Evolutionary conservation across 2,888 invertebrate genomes (phyloP).

Genomic region (Callosobruchus maculatus): DNA sequence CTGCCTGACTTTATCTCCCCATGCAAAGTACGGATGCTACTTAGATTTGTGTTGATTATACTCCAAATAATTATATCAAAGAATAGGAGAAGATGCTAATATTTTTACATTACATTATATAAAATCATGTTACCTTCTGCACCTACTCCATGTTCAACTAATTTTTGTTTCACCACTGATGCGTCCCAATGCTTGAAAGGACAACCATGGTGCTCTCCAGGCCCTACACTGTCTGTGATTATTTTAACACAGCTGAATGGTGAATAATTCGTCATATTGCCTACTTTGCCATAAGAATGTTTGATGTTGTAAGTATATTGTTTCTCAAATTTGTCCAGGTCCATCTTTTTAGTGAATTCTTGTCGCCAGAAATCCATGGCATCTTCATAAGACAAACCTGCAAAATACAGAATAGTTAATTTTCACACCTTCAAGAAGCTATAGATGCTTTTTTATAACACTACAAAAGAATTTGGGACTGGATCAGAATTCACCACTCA

Average conservation of each 20-base stretch:
- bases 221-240: conserved; percentile 69
- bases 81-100: too few species aligned
- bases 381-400: conserved; percentile 85
- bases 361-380: conserved; percentile 85
- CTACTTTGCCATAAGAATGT: conserved; percentile 94
- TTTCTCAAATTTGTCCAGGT: conserved; percentile 87
- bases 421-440: too few species aligned
- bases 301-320: conserved; percentile 86
- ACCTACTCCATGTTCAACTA: conserved; percentile 65
- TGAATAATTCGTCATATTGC: conserved; percentile 82
- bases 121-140: conserved; percentile 52
- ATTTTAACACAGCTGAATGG: conserved; percentile 92
- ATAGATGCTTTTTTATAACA: not conserved
- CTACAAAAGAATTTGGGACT: too few species aligned
- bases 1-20: too few species aligned
- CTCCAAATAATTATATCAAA: too few species aligned
- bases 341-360: conserved; percentile 84
- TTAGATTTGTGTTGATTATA: too few species aligned
- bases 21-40: too few species aligned
- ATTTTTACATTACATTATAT: too few species aligned
- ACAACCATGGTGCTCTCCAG: conserved; percentile 89
- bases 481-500: too few species aligned
- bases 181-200: conserved; percentile 84
- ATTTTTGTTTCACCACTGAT: conserved; percentile 65
- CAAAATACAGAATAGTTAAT: not conserved